Percentiles rank a stretch among this genome's conserved stretches.
Evolutionary conservation across 2,888 invertebrate genomes (phyloP).

Genomic region (Trissolcus brochymenae): DNA sequence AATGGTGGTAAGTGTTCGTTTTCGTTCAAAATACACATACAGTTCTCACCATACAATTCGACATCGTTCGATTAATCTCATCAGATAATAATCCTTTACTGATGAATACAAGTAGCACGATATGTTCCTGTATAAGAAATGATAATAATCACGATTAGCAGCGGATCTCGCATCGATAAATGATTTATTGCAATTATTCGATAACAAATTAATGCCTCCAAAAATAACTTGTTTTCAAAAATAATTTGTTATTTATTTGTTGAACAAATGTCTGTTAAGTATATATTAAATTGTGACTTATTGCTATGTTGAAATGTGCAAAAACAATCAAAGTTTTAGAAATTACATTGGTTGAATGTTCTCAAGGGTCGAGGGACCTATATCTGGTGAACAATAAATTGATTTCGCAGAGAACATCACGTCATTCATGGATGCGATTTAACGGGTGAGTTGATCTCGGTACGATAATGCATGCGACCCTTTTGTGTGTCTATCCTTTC

Average conservation of each 20-base stretch:
- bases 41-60: conserved; percentile 47
- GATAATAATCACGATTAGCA: conserved; percentile 27
- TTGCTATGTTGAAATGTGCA: too few relatives aligned
- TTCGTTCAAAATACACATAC: conserved; percentile 28
- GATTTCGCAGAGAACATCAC: conserved; percentile 1
- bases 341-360: too few relatives aligned
- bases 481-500: conserved; percentile 42
- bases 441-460: conserved; percentile 48
- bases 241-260: too few relatives aligned
- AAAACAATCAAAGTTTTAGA: too few relatives aligned
- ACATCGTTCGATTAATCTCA: conserved; percentile 44
- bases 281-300: too few relatives aligned
- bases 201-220: too few relatives aligned
- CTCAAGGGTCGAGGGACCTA: too few relatives aligned
- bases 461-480: conserved; percentile 28
- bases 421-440: conserved; percentile 26
- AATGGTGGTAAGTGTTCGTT: conserved; percentile 40
- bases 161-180: too few relatives aligned
- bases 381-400: conserved; percentile 3
- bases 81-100: conserved; percentile 46
- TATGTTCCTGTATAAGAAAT: conserved; percentile 34
- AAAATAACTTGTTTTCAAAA: too few relatives aligned
- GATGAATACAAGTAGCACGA: conserved; percentile 36
- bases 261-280: too few relatives aligned
- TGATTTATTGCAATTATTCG: not conserved